Evolutionary conservation across 2,113 vertebrate genomes (phyloP).

Genomic region (Catharus bicknelli): DNA sequence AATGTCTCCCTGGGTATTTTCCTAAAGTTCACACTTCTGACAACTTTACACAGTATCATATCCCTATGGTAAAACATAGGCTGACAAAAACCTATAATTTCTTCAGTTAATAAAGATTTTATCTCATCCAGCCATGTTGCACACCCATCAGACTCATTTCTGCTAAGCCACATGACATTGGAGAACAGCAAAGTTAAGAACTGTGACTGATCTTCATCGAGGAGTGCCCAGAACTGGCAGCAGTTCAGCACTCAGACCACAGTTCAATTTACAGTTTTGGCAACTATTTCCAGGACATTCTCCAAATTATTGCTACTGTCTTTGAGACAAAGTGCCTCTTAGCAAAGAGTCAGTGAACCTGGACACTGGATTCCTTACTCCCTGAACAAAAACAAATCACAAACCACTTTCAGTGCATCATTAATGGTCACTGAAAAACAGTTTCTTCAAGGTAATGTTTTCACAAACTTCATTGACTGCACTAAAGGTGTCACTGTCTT

Average conservation of each 20-base stretch:
- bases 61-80: neutral
- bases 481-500: conserved; percentile 34
- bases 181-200: conserved; percentile 26
- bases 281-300: conserved; percentile 27
- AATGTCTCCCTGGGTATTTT: conserved; percentile 8
- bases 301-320: conserved; percentile 45
- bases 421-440: conserved; percentile 26
- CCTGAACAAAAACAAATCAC: conserved; percentile 50
- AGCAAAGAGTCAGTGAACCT: conserved; percentile 36
- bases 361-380: conserved; percentile 1
- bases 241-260: conserved; percentile 22
- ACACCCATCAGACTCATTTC: neutral
- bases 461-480: neutral
- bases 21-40: neutral
- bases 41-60: neutral
- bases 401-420: neutral
- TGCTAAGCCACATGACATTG: neutral
- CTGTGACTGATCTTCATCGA: conserved; percentile 45
- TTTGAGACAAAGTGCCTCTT: conserved; percentile 52
- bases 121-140: neutral
- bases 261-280: conserved; percentile 61
- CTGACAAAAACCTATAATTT: neutral
- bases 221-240: conserved; percentile 47
- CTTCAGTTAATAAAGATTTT: conserved; percentile 18
- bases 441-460: conserved; percentile 36